phyloP scores from a whole-genome alignment of 2,888 invertebrate genomes.

The Hymenopus coronatus region DNA sequence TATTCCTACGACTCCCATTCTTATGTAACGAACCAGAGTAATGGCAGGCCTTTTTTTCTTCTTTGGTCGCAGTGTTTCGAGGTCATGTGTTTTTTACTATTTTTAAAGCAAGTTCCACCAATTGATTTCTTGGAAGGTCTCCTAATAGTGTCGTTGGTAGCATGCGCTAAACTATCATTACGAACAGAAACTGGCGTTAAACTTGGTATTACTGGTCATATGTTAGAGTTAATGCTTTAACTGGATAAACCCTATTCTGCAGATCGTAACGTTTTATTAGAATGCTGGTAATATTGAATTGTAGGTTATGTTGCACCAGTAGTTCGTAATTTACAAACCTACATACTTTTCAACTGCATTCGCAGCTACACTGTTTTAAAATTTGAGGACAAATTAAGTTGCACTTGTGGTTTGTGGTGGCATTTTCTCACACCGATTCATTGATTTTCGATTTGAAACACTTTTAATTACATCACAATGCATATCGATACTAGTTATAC shows the following conservation, averaged over 20 bases:
- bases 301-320: too few species aligned
- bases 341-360: too few species aligned
- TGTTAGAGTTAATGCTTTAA: background rate
- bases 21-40: background rate
- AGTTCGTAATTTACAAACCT: too few species aligned
- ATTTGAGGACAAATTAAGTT: too few species aligned
- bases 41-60: background rate
- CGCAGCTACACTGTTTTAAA: too few species aligned
- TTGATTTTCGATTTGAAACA: too few species aligned
- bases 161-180: background rate
- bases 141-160: background rate
- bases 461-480: too few species aligned
- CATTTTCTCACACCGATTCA: too few species aligned
- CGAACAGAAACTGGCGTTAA: background rate
- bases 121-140: background rate
- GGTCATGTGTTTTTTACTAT: background rate
- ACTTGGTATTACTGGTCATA: background rate
- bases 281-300: background rate
- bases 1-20: background rate
- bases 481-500: too few species aligned
- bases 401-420: too few species aligned
- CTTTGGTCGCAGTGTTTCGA: background rate
- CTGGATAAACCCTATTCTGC: background rate
- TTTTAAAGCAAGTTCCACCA: background rate
- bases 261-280: background rate